phyloP scores from a whole-genome alignment of 2,888 invertebrate species.

The Agrotis ipsilon region DNA sequence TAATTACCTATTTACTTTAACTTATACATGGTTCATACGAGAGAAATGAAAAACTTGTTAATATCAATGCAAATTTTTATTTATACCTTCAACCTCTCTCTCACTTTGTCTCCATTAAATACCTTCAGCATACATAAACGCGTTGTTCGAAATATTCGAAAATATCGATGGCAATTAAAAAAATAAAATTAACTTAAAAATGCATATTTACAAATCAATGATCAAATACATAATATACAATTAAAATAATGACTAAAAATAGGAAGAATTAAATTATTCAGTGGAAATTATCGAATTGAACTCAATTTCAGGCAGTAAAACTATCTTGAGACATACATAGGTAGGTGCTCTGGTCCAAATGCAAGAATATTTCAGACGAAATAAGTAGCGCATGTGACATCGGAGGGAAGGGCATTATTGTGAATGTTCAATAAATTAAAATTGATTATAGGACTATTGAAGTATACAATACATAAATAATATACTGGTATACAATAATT shows the following conservation, averaged over 20 bases:
- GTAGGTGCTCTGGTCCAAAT: slow-evolving; percentile 77
- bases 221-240: slow-evolving; percentile 89
- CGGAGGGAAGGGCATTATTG: slow-evolving; percentile 79
- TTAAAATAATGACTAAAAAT: slow-evolving; percentile 89
- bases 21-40: slow-evolving; percentile 24
- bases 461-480: slow-evolving; percentile 71
- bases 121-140: slow-evolving; percentile 84
- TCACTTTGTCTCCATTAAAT: slow-evolving; percentile 85
- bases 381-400: slow-evolving; percentile 67
- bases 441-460: slow-evolving; percentile 70
- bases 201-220: slow-evolving; percentile 90
- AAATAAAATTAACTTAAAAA: slow-evolving; percentile 87
- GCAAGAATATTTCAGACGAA: slow-evolving; percentile 73
- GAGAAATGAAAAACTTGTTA: slow-evolving; percentile 81
- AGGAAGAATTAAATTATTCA: slow-evolving; percentile 81
- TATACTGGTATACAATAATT: slow-evolving; percentile 76
- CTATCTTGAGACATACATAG: slow-evolving; percentile 71
- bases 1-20: slow-evolving; percentile 33
- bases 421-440: slow-evolving; percentile 75
- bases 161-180: slow-evolving; percentile 89
- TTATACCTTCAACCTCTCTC: slow-evolving; percentile 87
- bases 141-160: slow-evolving; percentile 81
- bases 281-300: slow-evolving; percentile 77
- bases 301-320: slow-evolving; percentile 74
- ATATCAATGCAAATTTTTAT: slow-evolving; percentile 87